Conservation (phyloP, 2,797 vertebrate species). For the Sebastes hubbsi region DNA sequence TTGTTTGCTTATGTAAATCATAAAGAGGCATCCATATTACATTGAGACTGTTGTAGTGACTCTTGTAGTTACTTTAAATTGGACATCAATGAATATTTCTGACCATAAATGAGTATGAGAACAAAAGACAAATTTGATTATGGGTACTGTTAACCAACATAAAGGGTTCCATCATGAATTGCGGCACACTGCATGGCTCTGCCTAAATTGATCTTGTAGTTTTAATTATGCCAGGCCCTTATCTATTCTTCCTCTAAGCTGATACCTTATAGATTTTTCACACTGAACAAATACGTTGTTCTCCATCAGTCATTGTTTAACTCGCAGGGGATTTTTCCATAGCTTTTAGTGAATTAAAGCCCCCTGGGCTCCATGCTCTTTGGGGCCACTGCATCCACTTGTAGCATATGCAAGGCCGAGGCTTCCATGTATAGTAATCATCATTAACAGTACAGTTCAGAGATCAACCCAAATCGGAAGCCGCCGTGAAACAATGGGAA, state of each 20-base stretch:
- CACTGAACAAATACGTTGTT: slow-evolving; percentile 33
- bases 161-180: neutral
- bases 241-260: slow-evolving; percentile 37
- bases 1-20: no score
- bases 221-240: slow-evolving; percentile 44
- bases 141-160: neutral
- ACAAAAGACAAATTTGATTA: slow-evolving; percentile 10
- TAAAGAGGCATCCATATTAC: no score
- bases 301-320: slow-evolving; percentile 39
- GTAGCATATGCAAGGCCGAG: neutral
- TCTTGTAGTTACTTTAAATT: neutral
- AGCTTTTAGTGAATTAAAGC: slow-evolving; percentile 30
- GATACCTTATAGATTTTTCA: slow-evolving; percentile 32
- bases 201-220: slow-evolving; percentile 34
- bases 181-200: slow-evolving; percentile 3
- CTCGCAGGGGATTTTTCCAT: slow-evolving; percentile 7
- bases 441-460: slow-evolving; percentile 21
- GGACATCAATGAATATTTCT: neutral
- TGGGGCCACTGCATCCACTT: neutral
- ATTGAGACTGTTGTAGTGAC: no score
- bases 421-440: slow-evolving; percentile 14
- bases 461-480: slow-evolving; percentile 12
- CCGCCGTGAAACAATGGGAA: slow-evolving; percentile 14
- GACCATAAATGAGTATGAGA: neutral
- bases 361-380: slow-evolving; percentile 5